These are phyloP conservation scores for Pelodiscus sinensis DNA, from an alignment of 2,113 vertebrate species.

Conservation along the genomic window DNA sequence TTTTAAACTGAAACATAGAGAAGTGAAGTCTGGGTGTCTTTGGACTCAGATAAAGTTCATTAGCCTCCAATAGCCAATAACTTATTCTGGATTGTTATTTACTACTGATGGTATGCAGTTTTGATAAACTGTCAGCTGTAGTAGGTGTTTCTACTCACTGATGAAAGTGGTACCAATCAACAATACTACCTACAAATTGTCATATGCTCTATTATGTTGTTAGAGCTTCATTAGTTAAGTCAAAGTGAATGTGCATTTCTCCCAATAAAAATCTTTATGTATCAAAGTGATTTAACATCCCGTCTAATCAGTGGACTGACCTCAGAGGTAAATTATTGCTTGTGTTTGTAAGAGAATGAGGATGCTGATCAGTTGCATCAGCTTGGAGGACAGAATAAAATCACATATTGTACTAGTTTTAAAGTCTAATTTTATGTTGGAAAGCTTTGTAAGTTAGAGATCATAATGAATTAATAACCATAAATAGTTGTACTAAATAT, in stretches of 20 bases:
- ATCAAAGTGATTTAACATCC: conserved; percentile 51
- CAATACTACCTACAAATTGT: conserved; percentile 47
- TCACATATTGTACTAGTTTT: conserved; percentile 33
- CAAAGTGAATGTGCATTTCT: conserved; percentile 53
- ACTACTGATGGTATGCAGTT: not conserved
- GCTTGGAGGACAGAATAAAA: not conserved
- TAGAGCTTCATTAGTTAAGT: conserved; percentile 72
- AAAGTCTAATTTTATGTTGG: conserved; percentile 38
- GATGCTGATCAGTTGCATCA: conserved; percentile 34
- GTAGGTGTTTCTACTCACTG: conserved; percentile 50
- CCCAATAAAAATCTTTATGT: conserved; percentile 66
- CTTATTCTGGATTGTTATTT: not conserved
- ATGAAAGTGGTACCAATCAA: conserved; percentile 25
- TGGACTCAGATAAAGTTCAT: not conserved
- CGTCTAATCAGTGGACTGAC: conserved; percentile 40
- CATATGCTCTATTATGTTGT: conserved; percentile 64
- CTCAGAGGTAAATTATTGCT: conserved; percentile 59
- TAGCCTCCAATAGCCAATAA: not conserved
- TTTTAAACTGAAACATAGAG: not conserved
- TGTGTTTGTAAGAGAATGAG: conserved; percentile 29
- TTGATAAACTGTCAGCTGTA: conserved; percentile 57
- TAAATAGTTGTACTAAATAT: conserved; percentile 64
- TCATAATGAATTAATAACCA: conserved; percentile 50
- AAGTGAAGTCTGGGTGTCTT: not conserved
- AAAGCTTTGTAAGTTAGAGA: conserved; percentile 55